A percentile compares a stretch with the other conserved stretches of the same genome.
phyloP scores from a whole-genome alignment of 2,113 vertebrate species.

The Tapirus terrestris region DNA sequence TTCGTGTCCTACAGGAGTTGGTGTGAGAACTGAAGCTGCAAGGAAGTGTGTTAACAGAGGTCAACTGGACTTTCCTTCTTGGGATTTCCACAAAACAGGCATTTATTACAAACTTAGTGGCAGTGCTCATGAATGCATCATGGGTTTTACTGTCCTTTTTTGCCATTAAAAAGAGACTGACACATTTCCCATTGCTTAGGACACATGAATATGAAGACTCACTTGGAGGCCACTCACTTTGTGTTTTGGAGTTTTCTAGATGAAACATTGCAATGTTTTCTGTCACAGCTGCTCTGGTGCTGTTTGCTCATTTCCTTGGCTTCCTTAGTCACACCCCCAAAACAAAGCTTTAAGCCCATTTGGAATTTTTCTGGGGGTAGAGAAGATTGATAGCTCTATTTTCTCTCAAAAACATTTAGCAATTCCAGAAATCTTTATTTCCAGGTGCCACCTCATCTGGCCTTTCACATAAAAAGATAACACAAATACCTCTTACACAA shows the following conservation, averaged over 20 bases:
- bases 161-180: background rate
- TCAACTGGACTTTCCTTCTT: background rate
- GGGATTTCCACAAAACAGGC: background rate
- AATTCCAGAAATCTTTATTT: constrained; percentile 47
- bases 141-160: background rate
- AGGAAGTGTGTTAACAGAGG: background rate
- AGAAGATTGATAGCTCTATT: constrained; percentile 23
- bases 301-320: background rate
- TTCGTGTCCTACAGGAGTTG: background rate
- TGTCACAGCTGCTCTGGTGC: background rate
- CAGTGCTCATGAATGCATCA: background rate
- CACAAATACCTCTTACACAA: background rate
- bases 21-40: background rate
- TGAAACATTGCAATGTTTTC: background rate
- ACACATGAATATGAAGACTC: background rate
- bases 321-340: background rate
- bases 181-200: background rate
- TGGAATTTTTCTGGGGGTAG: constrained; percentile 4
- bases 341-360: background rate
- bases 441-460: background rate
- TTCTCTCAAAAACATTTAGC: constrained; percentile 24
- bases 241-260: constrained; percentile 18
- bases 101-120: background rate
- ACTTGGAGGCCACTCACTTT: background rate
- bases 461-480: constrained; percentile 25